Base-by-base conservation (phyloP, 2,113 vertebrate species). In the Ammospiza caudacuta region DNA sequence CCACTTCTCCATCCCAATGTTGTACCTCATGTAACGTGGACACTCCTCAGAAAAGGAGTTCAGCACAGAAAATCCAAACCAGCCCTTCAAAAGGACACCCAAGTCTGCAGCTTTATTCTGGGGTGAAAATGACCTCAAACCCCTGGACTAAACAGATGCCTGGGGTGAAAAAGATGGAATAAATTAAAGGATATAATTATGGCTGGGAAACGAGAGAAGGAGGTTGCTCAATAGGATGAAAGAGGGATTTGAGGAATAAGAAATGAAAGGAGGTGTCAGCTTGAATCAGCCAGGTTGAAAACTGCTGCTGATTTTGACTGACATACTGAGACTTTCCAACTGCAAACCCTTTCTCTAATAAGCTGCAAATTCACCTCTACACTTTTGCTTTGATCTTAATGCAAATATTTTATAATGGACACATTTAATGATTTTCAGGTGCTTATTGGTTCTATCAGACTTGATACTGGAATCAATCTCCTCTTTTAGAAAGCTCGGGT, bases 391-490 rank as follows among this genome's bases (percentile, higher is more conserved):
- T 95, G 85, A 88, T 92, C 83, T 83, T 84, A 78, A 95, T 66
- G 79, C 81, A 95, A 96, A 96, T 89, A 87, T 88, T 97, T 95
- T 93, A 95, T 70, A 96, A 94, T 69, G 92, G 95, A 96, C 85
- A 95, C 69, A 96, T 96, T 93, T 96, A 95, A 94, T 94, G 91
- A 97, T 93, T 92, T 91, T 95, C 93, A 93, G 94, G 55, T 91
- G 68, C 82, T 95, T 95, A 97, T 81, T 97, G 97, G 95, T 96
- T 96, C 96, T 96, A 96, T 96, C 72, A 58, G 90, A 96, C 94
- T 97, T 95, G 93, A 97, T 97, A 96, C 94, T 85, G 73, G 89
- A 95, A 96, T 98, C 97, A 97, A 92, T 97, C 92, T 96, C 91
- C 86, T 89, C 87, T 74, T 97, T 97, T 86, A 87, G 96, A 97